Conservation (phyloP, 2,888 invertebrate species). For the Spilarctia lutea region DNA sequence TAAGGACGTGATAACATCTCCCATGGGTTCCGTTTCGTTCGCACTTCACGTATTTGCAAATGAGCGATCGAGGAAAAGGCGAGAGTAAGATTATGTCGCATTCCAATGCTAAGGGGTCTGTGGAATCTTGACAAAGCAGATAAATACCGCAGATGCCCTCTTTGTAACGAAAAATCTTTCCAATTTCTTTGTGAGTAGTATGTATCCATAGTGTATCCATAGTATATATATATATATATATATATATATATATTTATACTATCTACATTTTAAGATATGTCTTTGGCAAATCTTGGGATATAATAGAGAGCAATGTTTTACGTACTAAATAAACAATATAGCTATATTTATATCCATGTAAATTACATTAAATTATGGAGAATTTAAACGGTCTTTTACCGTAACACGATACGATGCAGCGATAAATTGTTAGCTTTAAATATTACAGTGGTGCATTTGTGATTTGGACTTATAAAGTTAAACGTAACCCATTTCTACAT, state of each 20-base stretch:
- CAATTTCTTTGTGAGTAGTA: constrained; percentile 55
- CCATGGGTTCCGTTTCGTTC: constrained; percentile 28
- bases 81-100: constrained; percentile 39
- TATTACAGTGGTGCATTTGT: constrained; percentile 16
- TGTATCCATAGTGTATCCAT: too few relatives aligned
- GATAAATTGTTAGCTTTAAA: constrained; percentile 11
- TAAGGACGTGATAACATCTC: constrained; percentile 35
- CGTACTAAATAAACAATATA: not conserved
- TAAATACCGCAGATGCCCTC: constrained; percentile 63
- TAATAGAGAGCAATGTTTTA: not conserved
- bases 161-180: constrained; percentile 62
- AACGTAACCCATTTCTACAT: not conserved
- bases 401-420: constrained; percentile 4
- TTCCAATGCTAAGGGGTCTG: constrained; percentile 44
- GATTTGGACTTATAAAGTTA: not conserved
- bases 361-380: not conserved
- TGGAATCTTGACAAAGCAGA: constrained; percentile 62
- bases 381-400: not conserved
- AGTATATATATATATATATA: too few relatives aligned
- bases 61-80: constrained; percentile 43
- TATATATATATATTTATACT: too few relatives aligned
- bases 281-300: not conserved
- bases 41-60: constrained; percentile 51
- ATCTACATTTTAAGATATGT: not conserved
- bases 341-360: not conserved